Base-by-base conservation (phyloP, 2,113 vertebrate genomes). In the Spea multiplicata region DNA sequence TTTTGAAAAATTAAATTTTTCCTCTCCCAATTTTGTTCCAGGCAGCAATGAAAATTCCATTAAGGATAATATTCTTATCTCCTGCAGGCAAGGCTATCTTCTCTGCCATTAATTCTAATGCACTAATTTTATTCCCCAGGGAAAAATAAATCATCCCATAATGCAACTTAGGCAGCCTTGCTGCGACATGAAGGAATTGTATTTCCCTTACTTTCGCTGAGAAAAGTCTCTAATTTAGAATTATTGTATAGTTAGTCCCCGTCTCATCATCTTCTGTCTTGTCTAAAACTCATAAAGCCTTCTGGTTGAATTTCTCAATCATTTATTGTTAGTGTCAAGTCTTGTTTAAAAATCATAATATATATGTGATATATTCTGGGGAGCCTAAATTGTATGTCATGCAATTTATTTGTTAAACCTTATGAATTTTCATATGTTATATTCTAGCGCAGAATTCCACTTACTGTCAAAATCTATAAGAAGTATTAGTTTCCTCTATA, bases 21-120 rank as follows among this genome's bases (percentile, higher is more conserved):
- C 59, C 52, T 61, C 52, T 59, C 49, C 71, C 77, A 73, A 73
- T 73, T 80, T 80, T 80, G 64, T 73, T 80, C 71, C 71, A 74
- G 71, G 71, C 78, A 74, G 71, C 71, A 80, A 80, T 80, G 77
- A 80, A 80, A 80, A 80, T 80, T 80, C 77, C 77, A 80, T 80
- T 80, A 80, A 80, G 77, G 62, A 80, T 80, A 80, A 80, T 80
- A 80, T 80, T 80, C 77, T 80, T 80, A 80, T 80, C 77, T 80
- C 71, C 77, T 73, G 71, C 77, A 80, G 71, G 77, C 77, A 80
- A 67, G 64, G 77, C 77, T 80, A 80, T 80, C 70, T 55, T 52
- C 77, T 80, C 72, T 73, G 77, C 67, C 77, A 80, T 80, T 80
- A 80, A 80, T 80, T 80, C 77, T 67, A 73, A 80, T 80, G 77